Percentiles rank a stretch among this genome's conserved stretches.
phyloP scores from a whole-genome alignment of 2,888 invertebrate species.

The Chaetogeoica ovagalla region DNA sequence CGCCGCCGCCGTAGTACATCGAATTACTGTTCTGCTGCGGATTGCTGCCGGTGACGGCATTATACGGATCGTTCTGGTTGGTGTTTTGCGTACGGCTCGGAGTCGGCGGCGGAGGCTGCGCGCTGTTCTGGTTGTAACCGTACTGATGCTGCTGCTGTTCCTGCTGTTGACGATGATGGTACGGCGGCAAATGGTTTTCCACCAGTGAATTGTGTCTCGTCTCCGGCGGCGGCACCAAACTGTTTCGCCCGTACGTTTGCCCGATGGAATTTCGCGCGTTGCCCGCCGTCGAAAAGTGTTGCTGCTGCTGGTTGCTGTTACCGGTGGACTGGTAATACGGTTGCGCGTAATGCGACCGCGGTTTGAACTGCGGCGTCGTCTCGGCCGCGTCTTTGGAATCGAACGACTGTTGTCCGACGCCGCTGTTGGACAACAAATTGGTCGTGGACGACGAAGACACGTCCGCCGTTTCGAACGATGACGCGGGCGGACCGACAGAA shows the following conservation, averaged over 20 bases:
- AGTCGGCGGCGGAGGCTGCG: constrained; percentile 20
- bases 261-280: background rate
- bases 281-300: constrained; percentile 60
- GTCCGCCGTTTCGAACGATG: background rate
- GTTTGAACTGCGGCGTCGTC: constrained; percentile 33
- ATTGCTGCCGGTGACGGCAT: constrained; percentile 58
- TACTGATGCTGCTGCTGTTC: constrained; percentile 57
- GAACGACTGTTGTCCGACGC: background rate
- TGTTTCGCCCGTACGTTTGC: constrained; percentile 54
- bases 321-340: constrained; percentile 52
- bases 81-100: background rate
- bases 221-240: constrained; percentile 46
- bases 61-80: background rate
- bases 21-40: constrained; percentile 63
- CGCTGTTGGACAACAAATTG: background rate
- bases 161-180: constrained; percentile 59
- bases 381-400: constrained; percentile 30
- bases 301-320: constrained; percentile 58
- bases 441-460: background rate
- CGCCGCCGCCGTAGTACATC: constrained; percentile 55
- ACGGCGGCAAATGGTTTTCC: constrained; percentile 58
- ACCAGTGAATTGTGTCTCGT: constrained; percentile 2
- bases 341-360: constrained; percentile 38
- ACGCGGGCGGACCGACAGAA: background rate
- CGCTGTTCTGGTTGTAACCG: background rate